Percentiles rank a stretch among this genome's conserved stretches.
phyloP scores from a whole-genome alignment of 1,140 invertebrate genomes.

The Helicoverpa zea region DNA sequence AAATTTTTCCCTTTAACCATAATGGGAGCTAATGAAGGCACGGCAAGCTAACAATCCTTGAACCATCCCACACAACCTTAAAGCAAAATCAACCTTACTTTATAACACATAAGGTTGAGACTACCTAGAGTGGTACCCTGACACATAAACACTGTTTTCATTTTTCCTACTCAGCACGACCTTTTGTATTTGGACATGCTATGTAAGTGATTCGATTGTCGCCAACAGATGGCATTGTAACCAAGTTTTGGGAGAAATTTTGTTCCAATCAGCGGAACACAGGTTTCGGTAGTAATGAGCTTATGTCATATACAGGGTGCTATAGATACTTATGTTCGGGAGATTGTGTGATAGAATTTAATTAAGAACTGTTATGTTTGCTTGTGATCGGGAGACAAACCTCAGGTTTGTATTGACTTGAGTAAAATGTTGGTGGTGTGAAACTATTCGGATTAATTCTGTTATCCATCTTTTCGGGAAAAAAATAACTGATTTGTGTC shows the following conservation, averaged over 20 bases:
- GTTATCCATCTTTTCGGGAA: no score
- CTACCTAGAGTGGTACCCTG: not conserved
- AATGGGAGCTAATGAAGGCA: constrained; percentile 37
- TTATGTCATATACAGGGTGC: not conserved
- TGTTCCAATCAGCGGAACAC: not conserved
- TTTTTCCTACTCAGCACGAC: constrained; percentile 25
- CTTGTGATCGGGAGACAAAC: no score
- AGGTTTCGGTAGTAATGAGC: not conserved
- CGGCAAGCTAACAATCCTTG: constrained; percentile 13
- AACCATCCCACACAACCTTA: not conserved
- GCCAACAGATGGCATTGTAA: not conserved
- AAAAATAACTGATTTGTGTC: no score
- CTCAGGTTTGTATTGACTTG: no score
- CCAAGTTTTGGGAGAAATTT: not conserved
- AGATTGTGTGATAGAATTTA: not conserved
- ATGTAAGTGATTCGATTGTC: constrained; percentile 28
- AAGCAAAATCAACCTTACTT: not conserved
- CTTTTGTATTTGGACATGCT: constrained; percentile 27
- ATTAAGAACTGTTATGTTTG: no score
- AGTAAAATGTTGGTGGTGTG: no score
- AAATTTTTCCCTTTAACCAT: constrained; percentile 33
- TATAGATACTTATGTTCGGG: not conserved
- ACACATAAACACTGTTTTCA: constrained; percentile 16
- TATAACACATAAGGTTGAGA: not conserved
- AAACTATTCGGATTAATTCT: no score